Base-by-base conservation (phyloP, 2,797 vertebrate species). In the Malacoctenus gilli region DNA sequence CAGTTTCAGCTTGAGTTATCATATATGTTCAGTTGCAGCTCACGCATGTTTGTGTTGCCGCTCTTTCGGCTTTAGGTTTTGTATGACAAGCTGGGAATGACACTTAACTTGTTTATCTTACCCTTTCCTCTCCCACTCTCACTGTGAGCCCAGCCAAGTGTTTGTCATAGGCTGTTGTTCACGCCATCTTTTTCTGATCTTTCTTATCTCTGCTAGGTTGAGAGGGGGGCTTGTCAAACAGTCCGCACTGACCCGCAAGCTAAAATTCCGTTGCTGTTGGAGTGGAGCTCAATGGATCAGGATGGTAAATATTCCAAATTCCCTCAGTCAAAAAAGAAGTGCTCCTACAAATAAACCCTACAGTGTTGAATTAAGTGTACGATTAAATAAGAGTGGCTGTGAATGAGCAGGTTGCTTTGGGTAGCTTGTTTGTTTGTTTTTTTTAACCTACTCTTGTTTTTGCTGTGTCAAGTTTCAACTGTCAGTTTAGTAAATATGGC, bases 271-370 rank as follows among this genome's bases (percentile, higher is more conserved):
- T 32, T 21, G 1, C 40, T 61, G 47, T 66, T 49, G 76, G 58
- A 58, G 69, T 21, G 28, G 46, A 78, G 64, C 47, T 69, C 19
- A 46, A 87, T 90, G 86, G 88, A 89, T 85, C 71, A 87, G 83
- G 84, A 57, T 81, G 81, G 81, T 84, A 38, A 83, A 79, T 51
- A 15, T 50, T 67, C 3, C 15, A 3, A 30, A 8, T 15, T 59
- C 9, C 15, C 19, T 16, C 5, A 28, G 9, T 6, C 1, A 5
- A 28, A 28, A 28, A 28, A 28, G 6, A 28, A 5, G 9, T 9
- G 25, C 25, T 28, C 25, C 25, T 6, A 5, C 25, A 28, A 9
- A 28, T 9, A 28, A 5, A 28, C 5, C 9, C 25, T 5, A 28
- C 9, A n/a, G n/a, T n/a, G n/a, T 28, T 28, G 9, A 28, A 37